Conservation (phyloP, 2,797 vertebrate species). For the Melanotaenia pygmaea region DNA sequence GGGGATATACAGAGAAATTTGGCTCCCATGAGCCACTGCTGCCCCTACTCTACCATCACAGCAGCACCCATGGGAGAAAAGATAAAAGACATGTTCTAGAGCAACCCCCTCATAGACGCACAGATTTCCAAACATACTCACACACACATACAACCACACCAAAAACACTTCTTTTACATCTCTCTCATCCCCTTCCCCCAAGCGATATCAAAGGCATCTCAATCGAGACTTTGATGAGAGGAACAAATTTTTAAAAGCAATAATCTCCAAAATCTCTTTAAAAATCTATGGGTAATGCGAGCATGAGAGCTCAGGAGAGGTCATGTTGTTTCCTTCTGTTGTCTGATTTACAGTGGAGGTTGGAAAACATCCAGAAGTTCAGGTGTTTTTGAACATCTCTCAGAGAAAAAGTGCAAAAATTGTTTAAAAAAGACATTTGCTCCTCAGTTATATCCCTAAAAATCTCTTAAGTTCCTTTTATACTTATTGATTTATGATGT, state of each 20-base stretch:
- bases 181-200: conserved; percentile 58
- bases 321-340: conserved; percentile 29
- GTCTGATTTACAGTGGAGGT: conserved; percentile 32
- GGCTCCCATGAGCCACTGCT: conserved; percentile 78
- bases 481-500: conserved; percentile 19
- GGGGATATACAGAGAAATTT: conserved; percentile 65
- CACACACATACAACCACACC: conserved; percentile 50
- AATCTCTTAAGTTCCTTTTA: neutral
- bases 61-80: conserved; percentile 81
- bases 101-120: conserved; percentile 61
- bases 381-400: conserved; percentile 31
- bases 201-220: conserved; percentile 77
- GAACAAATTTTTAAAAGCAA: conserved; percentile 73
- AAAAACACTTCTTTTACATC: conserved; percentile 67
- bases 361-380: conserved; percentile 34
- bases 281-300: conserved; percentile 35
- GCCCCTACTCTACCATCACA: conserved; percentile 73
- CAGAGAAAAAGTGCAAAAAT: conserved; percentile 1
- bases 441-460: neutral
- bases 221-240: conserved; percentile 79
- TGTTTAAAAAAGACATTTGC: neutral
- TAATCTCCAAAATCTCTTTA: conserved; percentile 60
- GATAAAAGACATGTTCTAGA: conserved; percentile 80
- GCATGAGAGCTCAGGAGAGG: no score
- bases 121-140: conserved; percentile 16